Conservation (phyloP, 2,797 vertebrate species). For the Premnoplex brunnescens region DNA sequence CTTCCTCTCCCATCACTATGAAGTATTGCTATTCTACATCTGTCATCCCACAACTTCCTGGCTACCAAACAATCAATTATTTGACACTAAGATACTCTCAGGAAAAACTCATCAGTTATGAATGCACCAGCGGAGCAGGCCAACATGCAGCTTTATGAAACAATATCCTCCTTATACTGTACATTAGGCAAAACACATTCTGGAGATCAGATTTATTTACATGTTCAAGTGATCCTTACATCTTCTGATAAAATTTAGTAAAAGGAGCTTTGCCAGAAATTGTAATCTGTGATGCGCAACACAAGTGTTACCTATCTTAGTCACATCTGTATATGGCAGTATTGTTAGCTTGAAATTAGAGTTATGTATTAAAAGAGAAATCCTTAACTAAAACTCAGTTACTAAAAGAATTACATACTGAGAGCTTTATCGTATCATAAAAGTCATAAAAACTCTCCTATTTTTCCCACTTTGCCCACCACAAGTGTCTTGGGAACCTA, state of each 20-base stretch:
- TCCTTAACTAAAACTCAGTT: constrained; percentile 45
- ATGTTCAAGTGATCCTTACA: constrained; percentile 53
- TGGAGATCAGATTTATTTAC: constrained; percentile 72
- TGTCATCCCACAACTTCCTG: constrained; percentile 84
- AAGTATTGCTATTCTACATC: constrained; percentile 82
- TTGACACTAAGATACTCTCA: constrained; percentile 82
- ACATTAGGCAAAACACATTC: constrained; percentile 69
- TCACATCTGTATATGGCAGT: constrained; percentile 5
- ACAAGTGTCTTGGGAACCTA: constrained; percentile 19
- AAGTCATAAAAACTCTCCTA: constrained; percentile 55
- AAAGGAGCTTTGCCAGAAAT: constrained; percentile 50
- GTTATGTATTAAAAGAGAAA: constrained; percentile 32
- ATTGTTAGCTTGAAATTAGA: background rate
- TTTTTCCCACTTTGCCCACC: constrained; percentile 57
- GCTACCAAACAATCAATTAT: constrained; percentile 86
- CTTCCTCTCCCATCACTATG: constrained; percentile 84
- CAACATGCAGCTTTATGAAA: constrained; percentile 67
- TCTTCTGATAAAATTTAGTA: constrained; percentile 65
- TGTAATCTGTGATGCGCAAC: constrained; percentile 28
- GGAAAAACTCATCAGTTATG: constrained; percentile 83
- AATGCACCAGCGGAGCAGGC: constrained; percentile 72
- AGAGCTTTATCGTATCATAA: constrained; percentile 22
- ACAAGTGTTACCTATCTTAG: constrained; percentile 44
- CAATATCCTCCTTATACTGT: constrained; percentile 65
- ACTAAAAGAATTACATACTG: background rate